A percentile compares a stretch with the other conserved stretches of the same genome.
These are phyloP conservation scores for Drosophila tani DNA, from an alignment of 1,140 invertebrate species.

Conservation along the genomic window DNA sequence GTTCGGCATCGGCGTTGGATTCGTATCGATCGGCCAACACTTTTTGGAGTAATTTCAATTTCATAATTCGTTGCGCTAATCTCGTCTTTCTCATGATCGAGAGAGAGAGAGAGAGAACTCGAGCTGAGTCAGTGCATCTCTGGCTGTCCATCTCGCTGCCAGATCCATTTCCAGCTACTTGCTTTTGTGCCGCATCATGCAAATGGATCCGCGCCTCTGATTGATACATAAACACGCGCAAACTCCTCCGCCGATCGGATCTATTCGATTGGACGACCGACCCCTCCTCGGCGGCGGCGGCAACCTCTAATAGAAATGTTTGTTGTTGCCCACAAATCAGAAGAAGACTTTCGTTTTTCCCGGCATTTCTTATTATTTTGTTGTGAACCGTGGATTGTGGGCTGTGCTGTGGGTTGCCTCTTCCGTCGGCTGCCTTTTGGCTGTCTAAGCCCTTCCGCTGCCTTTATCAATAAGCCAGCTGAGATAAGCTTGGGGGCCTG, in stretches of 20 bases:
- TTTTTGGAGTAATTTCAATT: conserved; percentile 84
- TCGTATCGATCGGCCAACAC: conserved; percentile 80
- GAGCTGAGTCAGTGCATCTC: conserved; percentile 28
- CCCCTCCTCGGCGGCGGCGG: conserved; percentile 29
- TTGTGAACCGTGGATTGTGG: conserved; percentile 6
- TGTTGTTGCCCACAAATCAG: conserved; percentile 19
- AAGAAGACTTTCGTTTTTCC: conserved; percentile 58
- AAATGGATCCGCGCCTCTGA: conserved; percentile 74
- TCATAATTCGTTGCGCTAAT: conserved; percentile 83
- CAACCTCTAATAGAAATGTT: conserved; percentile 70
- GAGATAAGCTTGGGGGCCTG: conserved; percentile 62
- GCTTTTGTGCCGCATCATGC: conserved; percentile 75
- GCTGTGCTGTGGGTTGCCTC: conserved; percentile 5
- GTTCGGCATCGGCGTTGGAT: conserved; percentile 10
- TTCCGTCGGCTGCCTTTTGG: conserved; percentile 56
- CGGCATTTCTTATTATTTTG: conserved; percentile 19
- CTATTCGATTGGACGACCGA: conserved; percentile 13
- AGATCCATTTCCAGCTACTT: conserved; percentile 68
- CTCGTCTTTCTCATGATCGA: conserved; percentile 74
- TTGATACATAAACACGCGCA: conserved; percentile 81
- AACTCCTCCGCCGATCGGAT: conserved; percentile 60
- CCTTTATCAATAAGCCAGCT: conserved; percentile 75
- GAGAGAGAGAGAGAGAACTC: conserved; percentile 50
- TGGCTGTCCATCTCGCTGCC: conserved; percentile 25
- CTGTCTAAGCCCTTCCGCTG: conserved; percentile 78